Base-by-base conservation (phyloP, 2,113 vertebrate species). In the Siniperca knerii region DNA sequence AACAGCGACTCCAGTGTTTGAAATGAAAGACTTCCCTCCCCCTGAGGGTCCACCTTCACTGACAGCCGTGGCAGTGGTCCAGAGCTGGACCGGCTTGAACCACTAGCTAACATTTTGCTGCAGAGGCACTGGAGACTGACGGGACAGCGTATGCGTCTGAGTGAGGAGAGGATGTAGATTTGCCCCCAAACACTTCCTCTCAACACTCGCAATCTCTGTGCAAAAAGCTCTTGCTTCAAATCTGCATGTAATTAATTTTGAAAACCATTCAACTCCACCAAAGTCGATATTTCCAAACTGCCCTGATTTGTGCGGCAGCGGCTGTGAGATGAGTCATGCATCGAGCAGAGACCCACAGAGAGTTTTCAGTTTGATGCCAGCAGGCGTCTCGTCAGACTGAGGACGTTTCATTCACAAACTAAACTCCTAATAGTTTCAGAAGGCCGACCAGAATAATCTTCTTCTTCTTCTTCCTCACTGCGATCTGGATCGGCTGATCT, bases 311-410 rank as follows among this genome's bases (percentile, higher is more conserved):
- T 10, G 16, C 9, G 46, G 48, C 60, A 18, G 60, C 18, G 1
- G 50, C 71, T 40, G 52, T 4, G 37, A 21, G 55, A 60, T 74
- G 71, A 74, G 12, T 74, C 71, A 44, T 20, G 23, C 69, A 23
- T 12, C 20, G 2, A 54, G 68, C 68, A 12, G 25, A 29, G 8
- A 16, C 44, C 44, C 66, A 68, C 3, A 11, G 48, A n/a, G 29
- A 21, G 33, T 6, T 6, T 42, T 42, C 74, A 54, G 35, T 29
- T 4, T 25, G 75, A 8, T 58, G 65, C 13, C 76, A 23, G 52
- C 64, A 6, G 4, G 6, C 10, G 9, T 15, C n/a, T 4, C 4
- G 6, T 55, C 52, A 25, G 18, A 8, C 52, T 1, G 37, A 46
- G 1, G 20, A 16, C 2, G 15, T 4, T 52, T 40, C 77, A 62